phyloP scores from a whole-genome alignment of 2,797 vertebrate genomes.

The Scolopax rusticola region DNA sequence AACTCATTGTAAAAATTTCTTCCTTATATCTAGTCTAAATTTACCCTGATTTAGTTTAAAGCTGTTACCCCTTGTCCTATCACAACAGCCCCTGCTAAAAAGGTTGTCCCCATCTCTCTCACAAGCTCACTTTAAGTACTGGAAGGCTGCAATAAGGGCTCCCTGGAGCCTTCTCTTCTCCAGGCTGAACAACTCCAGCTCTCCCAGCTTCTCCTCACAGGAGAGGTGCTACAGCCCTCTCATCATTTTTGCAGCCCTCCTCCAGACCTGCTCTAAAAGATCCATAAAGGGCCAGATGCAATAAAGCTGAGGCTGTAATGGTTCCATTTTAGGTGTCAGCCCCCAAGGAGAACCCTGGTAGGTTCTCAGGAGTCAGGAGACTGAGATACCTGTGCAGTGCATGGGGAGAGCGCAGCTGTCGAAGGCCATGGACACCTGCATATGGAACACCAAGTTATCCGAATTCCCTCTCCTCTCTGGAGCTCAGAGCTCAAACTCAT shows the following conservation, averaged over 20 bases:
- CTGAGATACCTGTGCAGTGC: not conserved
- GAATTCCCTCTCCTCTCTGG: not conserved
- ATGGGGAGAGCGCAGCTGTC: accelerated
- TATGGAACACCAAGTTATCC: not conserved
- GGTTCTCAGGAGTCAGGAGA: too few relatives aligned
- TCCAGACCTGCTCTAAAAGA: not conserved
- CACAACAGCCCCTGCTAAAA: not conserved
- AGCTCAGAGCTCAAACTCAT: not conserved
- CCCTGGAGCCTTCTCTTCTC: too few relatives aligned
- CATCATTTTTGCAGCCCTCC: not conserved
- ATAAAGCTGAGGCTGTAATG: not conserved
- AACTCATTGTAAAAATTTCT: not conserved
- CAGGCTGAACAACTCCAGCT: too few relatives aligned
- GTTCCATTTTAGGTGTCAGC: not conserved
- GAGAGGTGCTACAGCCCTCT: not conserved
- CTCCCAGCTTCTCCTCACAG: not conserved
- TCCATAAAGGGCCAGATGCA: not conserved
- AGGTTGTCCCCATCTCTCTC: not conserved
- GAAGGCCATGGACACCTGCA: not conserved
- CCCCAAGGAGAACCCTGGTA: not conserved
- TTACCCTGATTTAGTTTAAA: not conserved
- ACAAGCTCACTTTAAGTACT: not conserved
- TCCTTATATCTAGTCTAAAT: not conserved
- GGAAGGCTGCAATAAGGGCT: too few relatives aligned
- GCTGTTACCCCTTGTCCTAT: not conserved